These are phyloP conservation scores for Agrochola lota DNA, from an alignment of 2,888 invertebrate species.

Conservation along the genomic window DNA sequence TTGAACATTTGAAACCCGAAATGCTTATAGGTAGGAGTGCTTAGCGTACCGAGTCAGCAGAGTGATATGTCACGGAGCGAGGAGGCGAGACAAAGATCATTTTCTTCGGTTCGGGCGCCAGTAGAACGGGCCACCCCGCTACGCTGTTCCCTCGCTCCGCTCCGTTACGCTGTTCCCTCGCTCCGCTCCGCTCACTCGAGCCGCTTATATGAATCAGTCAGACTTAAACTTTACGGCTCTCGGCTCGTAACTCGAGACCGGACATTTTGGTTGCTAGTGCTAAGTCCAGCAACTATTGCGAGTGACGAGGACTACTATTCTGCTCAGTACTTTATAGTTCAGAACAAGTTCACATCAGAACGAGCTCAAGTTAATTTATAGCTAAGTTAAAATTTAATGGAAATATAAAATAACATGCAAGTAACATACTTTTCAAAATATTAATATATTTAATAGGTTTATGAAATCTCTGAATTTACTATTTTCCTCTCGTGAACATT, in stretches of 20 bases:
- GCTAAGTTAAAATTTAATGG: not conserved
- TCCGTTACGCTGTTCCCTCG: not conserved
- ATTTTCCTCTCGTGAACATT: not conserved
- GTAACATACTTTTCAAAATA: not conserved
- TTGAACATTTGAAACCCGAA: no score
- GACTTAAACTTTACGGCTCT: conserved; percentile 23
- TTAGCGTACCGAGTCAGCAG: not conserved
- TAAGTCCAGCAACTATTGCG: conserved; percentile 38
- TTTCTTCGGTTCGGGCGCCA: no score
- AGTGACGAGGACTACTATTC: conserved; percentile 38
- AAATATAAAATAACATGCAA: not conserved
- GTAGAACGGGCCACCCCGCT: no score
- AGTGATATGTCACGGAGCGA: not conserved
- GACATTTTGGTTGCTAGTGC: conserved; percentile 27
- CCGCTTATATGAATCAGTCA: not conserved
- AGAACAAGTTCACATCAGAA: conserved; percentile 1
- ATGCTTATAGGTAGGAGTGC: not conserved
- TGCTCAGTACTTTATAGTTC: conserved; percentile 23
- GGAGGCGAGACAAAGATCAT: no score
- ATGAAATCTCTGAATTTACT: conserved; percentile 7
- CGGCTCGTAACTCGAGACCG: conserved; percentile 22
- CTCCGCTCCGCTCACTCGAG: not conserved
- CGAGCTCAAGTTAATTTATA: conserved; percentile 19
- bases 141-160: not conserved
- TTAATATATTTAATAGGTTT: not conserved